Percentiles rank a stretch among this genome's conserved stretches.
These are phyloP conservation scores for Corythucha ciliata DNA, from an alignment of 2,888 invertebrate genomes.

Conservation along the genomic window DNA sequence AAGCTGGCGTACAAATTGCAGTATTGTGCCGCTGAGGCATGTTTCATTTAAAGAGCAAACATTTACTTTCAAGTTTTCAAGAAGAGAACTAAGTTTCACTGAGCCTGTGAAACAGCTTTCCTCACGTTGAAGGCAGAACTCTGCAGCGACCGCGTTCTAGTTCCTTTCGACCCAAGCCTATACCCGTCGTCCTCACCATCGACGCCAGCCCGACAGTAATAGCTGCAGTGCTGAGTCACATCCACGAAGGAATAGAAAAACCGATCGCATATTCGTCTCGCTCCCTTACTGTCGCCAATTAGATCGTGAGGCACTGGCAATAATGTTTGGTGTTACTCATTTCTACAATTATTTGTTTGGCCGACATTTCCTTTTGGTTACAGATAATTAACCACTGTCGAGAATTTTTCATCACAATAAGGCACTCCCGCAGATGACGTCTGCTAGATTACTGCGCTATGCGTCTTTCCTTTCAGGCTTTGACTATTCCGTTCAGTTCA, in stretches of 20 bases:
- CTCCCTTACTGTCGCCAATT: conserved; percentile 31
- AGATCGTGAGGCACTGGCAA: conserved; percentile 27
- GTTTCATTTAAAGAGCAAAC: too few species aligned
- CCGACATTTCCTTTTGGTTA: conserved; percentile 5
- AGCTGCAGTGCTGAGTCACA: too few species aligned
- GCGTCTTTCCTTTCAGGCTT: conserved; percentile 21
- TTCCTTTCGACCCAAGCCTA: too few species aligned
- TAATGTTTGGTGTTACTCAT: conserved; percentile 21
- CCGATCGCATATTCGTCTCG: conserved; percentile 29
- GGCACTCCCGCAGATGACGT: conserved; percentile 21
- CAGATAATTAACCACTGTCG: conserved; percentile 23
- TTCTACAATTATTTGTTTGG: conserved; percentile 1
- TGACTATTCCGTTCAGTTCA: conserved; percentile 15
- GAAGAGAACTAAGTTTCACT: too few species aligned
- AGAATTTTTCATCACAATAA: conserved; percentile 23
- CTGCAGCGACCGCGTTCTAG: too few species aligned
- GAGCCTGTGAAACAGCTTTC: too few species aligned
- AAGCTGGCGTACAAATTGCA: too few species aligned
- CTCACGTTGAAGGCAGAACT: too few species aligned
- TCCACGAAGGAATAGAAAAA: conserved; percentile 21
- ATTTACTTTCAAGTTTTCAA: too few species aligned
- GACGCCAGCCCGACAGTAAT: too few species aligned
- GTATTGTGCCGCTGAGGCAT: too few species aligned
- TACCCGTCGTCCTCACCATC: too few species aligned
- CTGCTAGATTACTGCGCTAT: conserved; percentile 17